These are phyloP conservation scores for Intellagama lesueurii DNA, from an alignment of 2,797 vertebrate species.

Conservation along the genomic window DNA sequence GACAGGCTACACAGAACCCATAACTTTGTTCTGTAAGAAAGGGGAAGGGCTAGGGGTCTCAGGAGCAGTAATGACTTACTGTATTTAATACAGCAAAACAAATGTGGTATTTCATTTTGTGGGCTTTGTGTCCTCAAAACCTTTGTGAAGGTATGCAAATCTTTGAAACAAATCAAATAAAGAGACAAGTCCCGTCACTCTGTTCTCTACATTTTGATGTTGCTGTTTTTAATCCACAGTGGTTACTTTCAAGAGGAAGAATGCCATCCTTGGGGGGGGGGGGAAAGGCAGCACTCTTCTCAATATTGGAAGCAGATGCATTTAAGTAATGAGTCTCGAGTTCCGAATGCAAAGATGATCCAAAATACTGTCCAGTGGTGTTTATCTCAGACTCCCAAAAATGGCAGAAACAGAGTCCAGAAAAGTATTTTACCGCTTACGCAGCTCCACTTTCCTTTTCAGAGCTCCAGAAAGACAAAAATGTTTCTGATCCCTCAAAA, in stretches of 20 bases:
- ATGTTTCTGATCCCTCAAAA: slow-evolving; percentile 40
- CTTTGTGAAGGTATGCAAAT: not conserved
- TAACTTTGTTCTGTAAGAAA: too few species aligned
- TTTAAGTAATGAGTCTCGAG: slow-evolving; percentile 18
- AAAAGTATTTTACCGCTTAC: not conserved
- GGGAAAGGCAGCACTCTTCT: not conserved
- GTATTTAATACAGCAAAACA: not conserved
- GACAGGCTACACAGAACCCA: too few species aligned
- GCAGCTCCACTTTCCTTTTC: not conserved
- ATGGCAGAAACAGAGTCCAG: not conserved
- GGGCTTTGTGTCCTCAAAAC: not conserved
- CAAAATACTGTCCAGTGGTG: not conserved
- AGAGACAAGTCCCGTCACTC: not conserved
- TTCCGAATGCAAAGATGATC: slow-evolving; percentile 29
- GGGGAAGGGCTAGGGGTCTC: too few species aligned
- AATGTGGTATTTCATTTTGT: not conserved
- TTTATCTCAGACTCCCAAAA: slow-evolving; percentile 25
- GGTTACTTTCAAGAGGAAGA: not conserved
- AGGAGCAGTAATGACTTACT: too few species aligned
- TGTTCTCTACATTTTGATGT: not conserved
- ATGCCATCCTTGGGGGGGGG: not conserved
- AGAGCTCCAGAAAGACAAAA: slow-evolving; percentile 10
- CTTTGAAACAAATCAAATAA: not conserved
- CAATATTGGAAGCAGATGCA: not conserved
- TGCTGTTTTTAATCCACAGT: not conserved